Percentiles rank a stretch among this genome's conserved stretches.
These are phyloP conservation scores for Onychomys torridus DNA, from an alignment of 2,797 vertebrate genomes.

Conservation along the genomic window DNA sequence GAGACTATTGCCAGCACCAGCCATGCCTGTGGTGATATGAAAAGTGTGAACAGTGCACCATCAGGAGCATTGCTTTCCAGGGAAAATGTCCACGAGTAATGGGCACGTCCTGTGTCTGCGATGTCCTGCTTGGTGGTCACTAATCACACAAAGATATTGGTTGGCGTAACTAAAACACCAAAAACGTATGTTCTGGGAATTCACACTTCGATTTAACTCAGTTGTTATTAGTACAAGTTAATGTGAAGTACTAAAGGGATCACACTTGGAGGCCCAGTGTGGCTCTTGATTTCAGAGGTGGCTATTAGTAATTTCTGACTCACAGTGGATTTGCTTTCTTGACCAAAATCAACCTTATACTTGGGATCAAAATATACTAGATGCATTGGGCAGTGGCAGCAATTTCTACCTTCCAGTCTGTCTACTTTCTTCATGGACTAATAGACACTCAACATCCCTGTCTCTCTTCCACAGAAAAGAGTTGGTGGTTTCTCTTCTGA, in stretches of 20 bases:
- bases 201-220: neutral
- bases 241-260: neutral
- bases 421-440: neutral
- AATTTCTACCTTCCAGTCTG: neutral
- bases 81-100: neutral
- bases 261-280: accelerated
- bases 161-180: neutral
- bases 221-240: neutral
- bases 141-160: neutral
- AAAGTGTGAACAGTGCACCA: neutral
- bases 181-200: neutral
- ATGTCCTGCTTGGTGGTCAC: neutral
- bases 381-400: neutral
- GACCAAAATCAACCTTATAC: neutral
- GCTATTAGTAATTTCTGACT: neutral
- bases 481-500: neutral
- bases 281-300: neutral
- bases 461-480: neutral
- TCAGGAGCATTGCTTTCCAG: neutral
- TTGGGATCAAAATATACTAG: neutral
- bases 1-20: neutral
- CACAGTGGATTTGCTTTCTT: neutral
- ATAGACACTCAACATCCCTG: neutral
- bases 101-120: neutral
- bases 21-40: neutral